Percentiles rank a stretch among this genome's conserved stretches.
Conservation (phyloP, 2,888 invertebrate species). For the Dinocampus coccinellae region DNA sequence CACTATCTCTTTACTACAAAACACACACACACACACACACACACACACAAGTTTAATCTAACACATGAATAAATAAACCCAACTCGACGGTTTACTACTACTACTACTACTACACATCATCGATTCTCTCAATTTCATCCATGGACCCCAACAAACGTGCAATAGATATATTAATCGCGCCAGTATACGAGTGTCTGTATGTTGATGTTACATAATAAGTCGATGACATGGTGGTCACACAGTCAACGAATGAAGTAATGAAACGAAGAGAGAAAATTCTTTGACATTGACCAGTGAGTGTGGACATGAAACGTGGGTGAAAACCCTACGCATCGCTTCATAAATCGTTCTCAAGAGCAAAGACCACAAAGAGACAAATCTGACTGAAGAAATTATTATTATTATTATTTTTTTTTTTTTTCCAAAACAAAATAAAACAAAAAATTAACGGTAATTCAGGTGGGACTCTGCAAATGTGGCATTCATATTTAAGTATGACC, state of each 20-base stretch:
- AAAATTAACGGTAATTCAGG: too few relatives aligned
- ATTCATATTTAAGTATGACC: too few relatives aligned
- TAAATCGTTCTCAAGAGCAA: constrained; percentile 51
- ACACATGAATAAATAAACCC: background rate
- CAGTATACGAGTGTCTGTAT: background rate
- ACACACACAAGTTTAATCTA: background rate
- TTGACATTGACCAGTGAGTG: constrained; percentile 52
- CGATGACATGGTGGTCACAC: constrained; percentile 42
- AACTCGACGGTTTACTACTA: constrained; percentile 28
- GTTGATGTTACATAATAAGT: constrained; percentile 54
- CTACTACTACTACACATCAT: too few relatives aligned
- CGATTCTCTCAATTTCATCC: constrained; percentile 49
- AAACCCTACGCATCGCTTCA: constrained; percentile 50
- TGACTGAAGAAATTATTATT: constrained; percentile 37
- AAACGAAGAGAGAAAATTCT: constrained; percentile 31
- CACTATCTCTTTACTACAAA: constrained; percentile 1
- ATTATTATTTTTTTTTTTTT: too few relatives aligned
- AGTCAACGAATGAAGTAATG: constrained; percentile 26
- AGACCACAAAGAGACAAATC: constrained; percentile 30
- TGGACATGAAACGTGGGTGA: constrained; percentile 54
- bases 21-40: background rate
- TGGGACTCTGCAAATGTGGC: too few relatives aligned
- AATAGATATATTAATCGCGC: constrained; percentile 57
- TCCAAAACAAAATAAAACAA: background rate
- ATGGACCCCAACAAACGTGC: constrained; percentile 46